phyloP scores from a whole-genome alignment of 2,113 vertebrate species.

The Onychostruthus taczanowskii region DNA sequence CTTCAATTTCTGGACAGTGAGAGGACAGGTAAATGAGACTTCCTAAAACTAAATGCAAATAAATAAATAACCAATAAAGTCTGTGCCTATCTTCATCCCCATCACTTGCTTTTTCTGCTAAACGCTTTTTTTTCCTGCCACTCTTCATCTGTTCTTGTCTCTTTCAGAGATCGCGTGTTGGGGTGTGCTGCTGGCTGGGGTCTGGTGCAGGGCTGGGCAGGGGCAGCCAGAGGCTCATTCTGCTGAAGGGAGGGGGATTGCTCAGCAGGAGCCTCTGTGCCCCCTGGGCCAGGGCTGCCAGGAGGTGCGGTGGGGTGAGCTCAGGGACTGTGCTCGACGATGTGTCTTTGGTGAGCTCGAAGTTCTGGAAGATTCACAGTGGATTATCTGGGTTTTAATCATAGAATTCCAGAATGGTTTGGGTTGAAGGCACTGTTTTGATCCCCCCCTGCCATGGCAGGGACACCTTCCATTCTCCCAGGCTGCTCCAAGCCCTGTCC shows the following conservation, averaged over 20 bases:
- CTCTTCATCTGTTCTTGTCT: background rate
- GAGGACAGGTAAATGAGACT: background rate
- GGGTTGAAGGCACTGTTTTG: background rate
- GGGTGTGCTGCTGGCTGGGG: background rate
- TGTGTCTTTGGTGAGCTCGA: background rate
- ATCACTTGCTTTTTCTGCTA: background rate
- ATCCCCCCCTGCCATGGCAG: background rate
- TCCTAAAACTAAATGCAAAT: background rate
- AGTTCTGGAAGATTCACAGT: background rate
- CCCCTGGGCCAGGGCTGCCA: background rate
- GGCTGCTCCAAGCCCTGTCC: rapidly evolving
- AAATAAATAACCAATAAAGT: background rate
- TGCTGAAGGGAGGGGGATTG: background rate
- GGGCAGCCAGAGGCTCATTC: background rate
- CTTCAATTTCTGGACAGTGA: background rate
- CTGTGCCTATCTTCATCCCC: background rate
- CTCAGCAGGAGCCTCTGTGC: background rate
- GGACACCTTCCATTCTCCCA: background rate
- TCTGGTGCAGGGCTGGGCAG: background rate
- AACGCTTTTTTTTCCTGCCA: background rate
- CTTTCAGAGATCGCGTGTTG: rapidly evolving
- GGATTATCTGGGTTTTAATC: background rate
- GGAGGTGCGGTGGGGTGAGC: background rate
- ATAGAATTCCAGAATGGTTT: background rate
- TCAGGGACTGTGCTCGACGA: rapidly evolving